These are phyloP conservation scores for Polyodon spathula DNA, from an alignment of 2,113 vertebrate genomes.

Conservation along the genomic window DNA sequence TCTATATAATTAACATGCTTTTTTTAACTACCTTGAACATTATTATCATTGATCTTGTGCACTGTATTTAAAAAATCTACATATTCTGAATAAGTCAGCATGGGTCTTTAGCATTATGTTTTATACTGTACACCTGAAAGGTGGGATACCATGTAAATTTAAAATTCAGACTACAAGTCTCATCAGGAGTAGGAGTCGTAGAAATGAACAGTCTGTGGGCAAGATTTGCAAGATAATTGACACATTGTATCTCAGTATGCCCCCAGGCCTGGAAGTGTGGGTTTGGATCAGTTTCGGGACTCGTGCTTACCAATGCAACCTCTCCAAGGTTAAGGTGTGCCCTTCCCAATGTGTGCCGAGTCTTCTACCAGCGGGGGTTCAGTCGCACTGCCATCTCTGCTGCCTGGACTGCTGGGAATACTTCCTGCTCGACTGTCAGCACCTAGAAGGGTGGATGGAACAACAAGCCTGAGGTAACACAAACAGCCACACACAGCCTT, in stretches of 20 bases:
- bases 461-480: background rate
- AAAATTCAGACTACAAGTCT: no score
- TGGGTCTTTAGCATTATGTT: no score
- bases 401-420: constrained; percentile 86
- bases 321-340: constrained; percentile 89
- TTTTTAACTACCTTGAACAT: no score
- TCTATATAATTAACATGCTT: no score
- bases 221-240: background rate
- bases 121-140: no score
- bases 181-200: no score
- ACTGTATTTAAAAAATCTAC: no score
- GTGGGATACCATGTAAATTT: no score
- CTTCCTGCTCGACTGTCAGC: constrained; percentile 77
- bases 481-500: background rate
- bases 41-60: no score
- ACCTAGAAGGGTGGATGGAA: constrained; percentile 50
- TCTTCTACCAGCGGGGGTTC: constrained; percentile 80
- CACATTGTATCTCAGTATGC: background rate
- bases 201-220: no score
- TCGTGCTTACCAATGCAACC: constrained; percentile 71
- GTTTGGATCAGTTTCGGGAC: background rate
- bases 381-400: constrained; percentile 83
- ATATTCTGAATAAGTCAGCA: no score
- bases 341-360: constrained; percentile 87
- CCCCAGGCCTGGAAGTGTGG: background rate